Base-by-base conservation (phyloP, 2,113 vertebrate species). In the Oreocharis arfaki region DNA sequence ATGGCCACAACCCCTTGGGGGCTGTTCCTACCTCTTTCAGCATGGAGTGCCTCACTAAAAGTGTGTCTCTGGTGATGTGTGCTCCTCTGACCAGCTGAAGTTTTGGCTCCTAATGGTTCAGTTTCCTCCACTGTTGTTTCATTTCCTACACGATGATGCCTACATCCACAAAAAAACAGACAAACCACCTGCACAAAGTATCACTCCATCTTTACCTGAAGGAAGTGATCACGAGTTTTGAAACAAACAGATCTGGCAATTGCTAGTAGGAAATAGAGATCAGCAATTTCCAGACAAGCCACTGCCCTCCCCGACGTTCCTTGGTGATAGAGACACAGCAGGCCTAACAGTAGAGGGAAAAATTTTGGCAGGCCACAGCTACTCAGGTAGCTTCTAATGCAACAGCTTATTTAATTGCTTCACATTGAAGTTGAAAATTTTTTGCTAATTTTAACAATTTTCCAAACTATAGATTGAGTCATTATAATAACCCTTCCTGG, bases 1-100 rank as follows among this genome's bases (percentile, higher is more conserved):
- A 16, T 9, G 14, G 26, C 20, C 6, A 1, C 9, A 68, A 23
- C 10, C 33, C 8, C 16, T 1, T 0, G 0, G 11, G 6, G 7
- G 7, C 3, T 90, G 6, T 44, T 69, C 12, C 49, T 39, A 17
- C 3, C 19, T 22, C 2, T 56, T 88, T 70, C 35, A 35, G 8
- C 13, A 10, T 28, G 16, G 16, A 77, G 1, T 39, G 8, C 1
- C 6, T 2, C 22, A 13, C 33, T 77, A 28, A 24, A 61, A 28
- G 2, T 13, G 1, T 42, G 5, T 60, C 35, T 50, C 13, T 56
- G 19, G 16, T 70, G 26, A 24, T 3, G 1, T 6, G 9, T 50
- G 20, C 8, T 49, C 22, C 28, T 30, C 59, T 26, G 23, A 71
- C 7, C 27, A 23, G 2, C 24, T 16, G 14, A 61, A 10, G 7